Base-by-base conservation (phyloP, 2,888 invertebrate genomes). In the Microchrysa polita region DNA sequence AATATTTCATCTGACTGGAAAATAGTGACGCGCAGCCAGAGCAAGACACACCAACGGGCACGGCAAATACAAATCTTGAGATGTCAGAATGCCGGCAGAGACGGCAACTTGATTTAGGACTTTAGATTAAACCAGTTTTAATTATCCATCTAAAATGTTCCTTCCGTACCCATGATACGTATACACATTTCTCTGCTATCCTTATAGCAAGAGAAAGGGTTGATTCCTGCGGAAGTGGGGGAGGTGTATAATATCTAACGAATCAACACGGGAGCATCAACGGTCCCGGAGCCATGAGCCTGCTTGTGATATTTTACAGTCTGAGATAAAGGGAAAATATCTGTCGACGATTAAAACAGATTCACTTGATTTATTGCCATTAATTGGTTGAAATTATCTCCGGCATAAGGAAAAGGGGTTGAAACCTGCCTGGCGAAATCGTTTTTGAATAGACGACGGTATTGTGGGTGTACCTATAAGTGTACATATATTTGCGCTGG, bases 311-410 rank as follows among this genome's bases (percentile, higher is more conserved):
- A 69, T 60, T 60, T 72, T 12, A 48, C 59, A 44, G 60, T 60
- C 27, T n/a, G 27, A 22, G 48, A 59, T 44, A 44, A 67, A 74
- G 69, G 59, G 74, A 74, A 73, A 76, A 73, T 74, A 59, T 73
- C 73, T 76, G 76, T 78, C 76, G 75, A 77, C 76, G 76, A 77
- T 77, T 77, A 77, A 77, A 77, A 78, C 77, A 75, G 77, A 78
- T 78, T 78, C 77, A 76, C 77, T 78, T 78, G 78, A 78, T 78
- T 78, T 78, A 78, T 77, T 76, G 73, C 74, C 74, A 78, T 77
- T 78, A 78, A 77, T 78, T 78, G 77, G 76, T 75, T 75, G 71
- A 73, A 75, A 76, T 76, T 75, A 76, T 74, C 72, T 73, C 63
- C 27, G 27, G 27, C 27, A 34, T 34, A 48, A 48, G 42, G 59